These are phyloP conservation scores for Agriotes lineatus DNA, from an alignment of 2,888 invertebrate species.

Conservation along the genomic window DNA sequence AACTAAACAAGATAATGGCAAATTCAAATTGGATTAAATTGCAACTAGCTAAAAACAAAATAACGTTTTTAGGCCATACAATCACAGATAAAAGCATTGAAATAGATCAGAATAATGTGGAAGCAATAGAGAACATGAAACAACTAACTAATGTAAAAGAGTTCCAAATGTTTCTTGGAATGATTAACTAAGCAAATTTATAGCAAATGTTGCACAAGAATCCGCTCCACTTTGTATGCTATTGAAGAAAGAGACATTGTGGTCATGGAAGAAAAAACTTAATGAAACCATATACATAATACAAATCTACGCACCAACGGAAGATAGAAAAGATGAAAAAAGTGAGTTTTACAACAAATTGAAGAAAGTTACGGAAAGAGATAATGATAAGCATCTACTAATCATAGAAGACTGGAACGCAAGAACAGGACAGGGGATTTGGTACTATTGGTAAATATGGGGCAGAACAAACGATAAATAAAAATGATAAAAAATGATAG, in stretches of 20 bases:
- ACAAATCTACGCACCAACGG: too few species aligned
- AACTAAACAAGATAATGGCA: not conserved
- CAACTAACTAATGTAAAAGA: slow-evolving; percentile 36
- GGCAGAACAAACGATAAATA: too few species aligned
- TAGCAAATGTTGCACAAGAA: slow-evolving; percentile 1
- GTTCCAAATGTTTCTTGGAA: slow-evolving; percentile 40
- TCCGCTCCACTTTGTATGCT: not conserved
- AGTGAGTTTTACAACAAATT: too few species aligned
- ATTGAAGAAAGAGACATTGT: slow-evolving; percentile 7
- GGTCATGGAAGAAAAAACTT: slow-evolving; percentile 21
- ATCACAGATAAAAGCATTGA: slow-evolving; percentile 46
- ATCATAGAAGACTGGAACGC: too few species aligned
- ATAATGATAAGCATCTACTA: too few species aligned
- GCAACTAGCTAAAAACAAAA: slow-evolving; percentile 44
- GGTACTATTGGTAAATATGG: too few species aligned
- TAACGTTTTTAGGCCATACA: slow-evolving; percentile 52
- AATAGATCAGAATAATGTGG: slow-evolving; percentile 34
- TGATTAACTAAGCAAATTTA: slow-evolving; percentile 28
- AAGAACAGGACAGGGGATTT: too few species aligned
- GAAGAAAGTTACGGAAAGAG: too few species aligned
- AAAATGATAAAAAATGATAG: too few species aligned
- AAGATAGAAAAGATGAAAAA: too few species aligned
- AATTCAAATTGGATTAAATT: too few species aligned
- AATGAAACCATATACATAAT: too few species aligned
- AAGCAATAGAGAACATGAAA: slow-evolving; percentile 31